Evolutionary conservation across 2,888 invertebrate species (phyloP).

Genomic region (Sussaba pulchella): DNA sequence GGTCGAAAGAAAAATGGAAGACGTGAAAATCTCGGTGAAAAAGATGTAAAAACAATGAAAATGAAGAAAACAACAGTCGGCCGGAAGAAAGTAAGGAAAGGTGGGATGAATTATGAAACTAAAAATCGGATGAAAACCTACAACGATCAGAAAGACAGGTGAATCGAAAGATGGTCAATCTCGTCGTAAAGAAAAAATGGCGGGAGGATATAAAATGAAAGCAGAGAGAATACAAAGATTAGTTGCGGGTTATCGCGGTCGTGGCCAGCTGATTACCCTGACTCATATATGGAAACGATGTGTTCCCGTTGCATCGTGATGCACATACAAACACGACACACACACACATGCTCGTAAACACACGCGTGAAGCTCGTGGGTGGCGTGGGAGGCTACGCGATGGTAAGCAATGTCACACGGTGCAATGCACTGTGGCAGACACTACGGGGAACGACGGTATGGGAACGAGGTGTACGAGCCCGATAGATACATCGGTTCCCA

Average conservation of each 20-base stretch:
- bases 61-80: too few relatives aligned
- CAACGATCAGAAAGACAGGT: too few relatives aligned
- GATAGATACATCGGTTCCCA: constrained; percentile 77
- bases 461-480: constrained; percentile 34
- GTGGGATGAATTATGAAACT: not conserved
- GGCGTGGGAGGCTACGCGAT: not conserved
- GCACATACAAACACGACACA: not conserved
- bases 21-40: not conserved
- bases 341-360: not conserved
- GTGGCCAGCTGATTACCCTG: constrained; percentile 10
- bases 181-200: not conserved
- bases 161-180: not conserved
- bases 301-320: constrained; percentile 29
- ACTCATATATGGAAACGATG: constrained; percentile 17
- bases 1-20: not conserved
- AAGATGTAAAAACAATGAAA: not conserved
- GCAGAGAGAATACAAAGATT: constrained; percentile 1
- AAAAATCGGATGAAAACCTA: too few relatives aligned
- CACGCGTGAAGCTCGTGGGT: not conserved
- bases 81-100: not conserved
- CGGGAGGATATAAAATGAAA: not conserved
- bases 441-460: not conserved
- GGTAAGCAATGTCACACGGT: constrained; percentile 6
- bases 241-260: not conserved
- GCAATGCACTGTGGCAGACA: constrained; percentile 29